These are phyloP conservation scores for Calliphora vomitoria DNA, from an alignment of 2,888 invertebrate genomes.

Conservation along the genomic window DNA sequence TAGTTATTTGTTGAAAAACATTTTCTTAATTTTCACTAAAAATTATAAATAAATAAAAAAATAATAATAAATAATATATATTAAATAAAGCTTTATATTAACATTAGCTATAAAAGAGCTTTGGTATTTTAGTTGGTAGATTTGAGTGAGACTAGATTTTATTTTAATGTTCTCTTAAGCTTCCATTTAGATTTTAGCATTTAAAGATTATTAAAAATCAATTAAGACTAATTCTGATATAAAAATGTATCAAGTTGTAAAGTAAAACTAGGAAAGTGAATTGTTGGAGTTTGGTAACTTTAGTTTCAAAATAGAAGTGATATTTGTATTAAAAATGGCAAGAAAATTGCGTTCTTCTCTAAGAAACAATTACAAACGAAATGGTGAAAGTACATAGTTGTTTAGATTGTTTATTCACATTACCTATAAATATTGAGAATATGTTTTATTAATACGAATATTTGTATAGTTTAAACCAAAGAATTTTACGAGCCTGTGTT, in stretches of 20 bases:
- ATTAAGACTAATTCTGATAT: background rate
- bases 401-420: too few species aligned
- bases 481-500: too few species aligned
- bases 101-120: conserved; percentile 24
- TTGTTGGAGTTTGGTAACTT: background rate
- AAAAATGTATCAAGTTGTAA: background rate
- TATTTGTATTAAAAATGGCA: background rate
- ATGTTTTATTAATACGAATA: too few species aligned
- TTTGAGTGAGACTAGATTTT: conserved; percentile 23
- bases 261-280: background rate
- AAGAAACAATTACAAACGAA: background rate
- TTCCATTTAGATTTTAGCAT: background rate
- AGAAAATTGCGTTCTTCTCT: background rate
- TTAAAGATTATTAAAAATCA: background rate
- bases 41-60: conserved; percentile 33
- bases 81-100: conserved; percentile 34
- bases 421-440: too few species aligned
- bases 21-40: conserved; percentile 43
- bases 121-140: conserved; percentile 22
- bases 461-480: too few species aligned
- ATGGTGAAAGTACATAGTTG: too few species aligned
- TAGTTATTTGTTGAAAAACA: conserved; percentile 20
- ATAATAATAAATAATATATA: conserved; percentile 7
- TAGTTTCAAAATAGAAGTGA: background rate
- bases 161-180: background rate